Percentiles rank a stretch among this genome's conserved stretches.
Conservation (phyloP, 1,140 invertebrate genomes). For the Holcopasites calliopsidis region DNA sequence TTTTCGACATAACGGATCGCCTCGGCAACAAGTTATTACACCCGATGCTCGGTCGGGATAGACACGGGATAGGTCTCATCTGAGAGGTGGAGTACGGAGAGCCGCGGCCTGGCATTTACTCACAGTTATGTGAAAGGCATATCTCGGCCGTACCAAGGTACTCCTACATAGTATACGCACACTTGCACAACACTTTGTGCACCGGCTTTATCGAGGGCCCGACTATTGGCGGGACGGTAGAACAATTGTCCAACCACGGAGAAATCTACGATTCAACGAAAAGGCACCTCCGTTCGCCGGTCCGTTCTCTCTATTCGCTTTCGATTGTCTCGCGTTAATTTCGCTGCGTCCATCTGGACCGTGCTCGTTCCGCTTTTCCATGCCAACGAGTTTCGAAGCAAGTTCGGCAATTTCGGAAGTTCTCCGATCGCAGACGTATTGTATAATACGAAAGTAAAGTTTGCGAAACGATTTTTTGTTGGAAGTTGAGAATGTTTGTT, state of each 20-base stretch:
- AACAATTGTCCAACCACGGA: slow-evolving; percentile 45
- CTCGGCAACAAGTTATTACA: slow-evolving; percentile 56
- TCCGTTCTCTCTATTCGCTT: background rate
- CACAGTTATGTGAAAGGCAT: slow-evolving; percentile 80
- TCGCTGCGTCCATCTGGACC: background rate
- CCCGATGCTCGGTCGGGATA: slow-evolving; percentile 54
- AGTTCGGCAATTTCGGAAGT: too few species aligned
- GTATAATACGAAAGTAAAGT: background rate
- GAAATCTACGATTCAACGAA: slow-evolving; percentile 48
- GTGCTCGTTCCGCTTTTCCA: background rate
- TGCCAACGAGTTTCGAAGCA: background rate
- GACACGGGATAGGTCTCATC: slow-evolving; percentile 70
- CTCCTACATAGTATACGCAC: slow-evolving; percentile 71
- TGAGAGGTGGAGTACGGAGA: slow-evolving; percentile 64
- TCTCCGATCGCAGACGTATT: too few species aligned
- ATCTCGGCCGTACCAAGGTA: slow-evolving; percentile 69
- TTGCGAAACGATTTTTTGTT: background rate
- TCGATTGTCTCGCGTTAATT: background rate
- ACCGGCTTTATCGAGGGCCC: slow-evolving; percentile 53
- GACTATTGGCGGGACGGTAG: slow-evolving; percentile 29
- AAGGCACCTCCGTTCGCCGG: background rate
- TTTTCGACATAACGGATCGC: slow-evolving; percentile 45
- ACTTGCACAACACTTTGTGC: slow-evolving; percentile 61
- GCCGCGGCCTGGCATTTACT: slow-evolving; percentile 76
- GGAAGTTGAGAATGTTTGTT: background rate